phyloP scores from a whole-genome alignment of 2,888 invertebrate species.

The Coleophora flavipennella region DNA sequence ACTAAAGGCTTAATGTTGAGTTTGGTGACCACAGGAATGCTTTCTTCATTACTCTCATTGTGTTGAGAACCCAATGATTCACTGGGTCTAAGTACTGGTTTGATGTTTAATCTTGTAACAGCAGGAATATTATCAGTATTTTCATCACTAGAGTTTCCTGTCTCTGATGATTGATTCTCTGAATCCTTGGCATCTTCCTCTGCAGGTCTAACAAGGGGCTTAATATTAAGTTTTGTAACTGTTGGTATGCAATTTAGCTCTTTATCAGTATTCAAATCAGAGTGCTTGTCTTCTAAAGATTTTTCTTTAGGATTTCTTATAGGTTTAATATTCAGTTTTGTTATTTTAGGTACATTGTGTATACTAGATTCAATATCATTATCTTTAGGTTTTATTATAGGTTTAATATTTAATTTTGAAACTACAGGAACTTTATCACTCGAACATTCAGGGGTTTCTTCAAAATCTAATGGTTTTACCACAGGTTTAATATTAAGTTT shows the following conservation, averaged over 20 bases:
- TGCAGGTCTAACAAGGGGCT: constrained; percentile 68
- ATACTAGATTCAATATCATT: constrained; percentile 55
- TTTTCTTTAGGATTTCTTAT: constrained; percentile 59
- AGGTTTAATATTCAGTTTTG: constrained; percentile 70
- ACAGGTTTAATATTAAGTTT: constrained; percentile 64
- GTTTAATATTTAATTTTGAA: constrained; percentile 72
- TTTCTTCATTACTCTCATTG: constrained; percentile 35
- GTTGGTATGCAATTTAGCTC: constrained; percentile 59
- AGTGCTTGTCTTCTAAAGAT: constrained; percentile 58
- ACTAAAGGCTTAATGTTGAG: constrained; percentile 56
- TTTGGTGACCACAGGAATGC: constrained; percentile 55
- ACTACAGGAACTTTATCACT: constrained; percentile 64
- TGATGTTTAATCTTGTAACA: constrained; percentile 72
- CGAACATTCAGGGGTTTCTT: constrained; percentile 37
- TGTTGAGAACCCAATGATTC: constrained; percentile 30
- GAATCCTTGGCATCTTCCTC: constrained; percentile 53
- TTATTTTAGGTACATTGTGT: constrained; percentile 66
- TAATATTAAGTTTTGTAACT: constrained; percentile 69
- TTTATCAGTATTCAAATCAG: constrained; percentile 51
- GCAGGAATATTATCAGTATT: constrained; percentile 58
- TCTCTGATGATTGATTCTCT: constrained; percentile 61
- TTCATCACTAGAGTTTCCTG: constrained; percentile 63
- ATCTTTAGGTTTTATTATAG: constrained; percentile 63
- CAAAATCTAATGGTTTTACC: constrained; percentile 51
- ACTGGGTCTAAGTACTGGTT: constrained; percentile 63